phyloP scores from a whole-genome alignment of 2,888 invertebrate genomes.

The Busseola fusca region DNA sequence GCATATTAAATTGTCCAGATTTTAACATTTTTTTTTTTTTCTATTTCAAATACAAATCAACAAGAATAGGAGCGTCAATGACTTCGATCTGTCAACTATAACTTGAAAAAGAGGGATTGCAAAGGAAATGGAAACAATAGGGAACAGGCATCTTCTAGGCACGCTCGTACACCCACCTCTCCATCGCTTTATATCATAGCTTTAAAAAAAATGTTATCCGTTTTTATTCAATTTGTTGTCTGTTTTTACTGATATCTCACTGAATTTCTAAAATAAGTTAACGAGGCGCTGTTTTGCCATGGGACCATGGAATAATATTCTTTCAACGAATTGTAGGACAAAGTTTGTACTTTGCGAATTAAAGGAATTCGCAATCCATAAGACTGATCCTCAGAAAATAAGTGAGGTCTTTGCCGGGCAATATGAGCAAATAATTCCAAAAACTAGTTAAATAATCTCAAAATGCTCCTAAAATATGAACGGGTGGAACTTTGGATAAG shows the following conservation, averaged over 20 bases:
- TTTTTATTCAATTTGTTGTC: background rate
- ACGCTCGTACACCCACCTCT: too few relatives aligned
- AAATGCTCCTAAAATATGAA: background rate
- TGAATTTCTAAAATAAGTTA: background rate
- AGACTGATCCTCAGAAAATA: background rate
- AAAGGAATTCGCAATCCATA: background rate
- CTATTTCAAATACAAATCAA: background rate
- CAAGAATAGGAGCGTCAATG: background rate
- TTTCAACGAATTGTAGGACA: background rate
- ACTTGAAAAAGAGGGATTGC: background rate
- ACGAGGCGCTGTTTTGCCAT: background rate
- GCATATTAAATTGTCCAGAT: background rate
- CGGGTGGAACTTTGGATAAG: background rate
- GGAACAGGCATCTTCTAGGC: too few relatives aligned
- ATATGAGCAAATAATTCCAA: background rate
- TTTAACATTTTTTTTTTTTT: background rate
- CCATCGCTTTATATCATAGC: too few relatives aligned
- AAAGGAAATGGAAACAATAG: too few relatives aligned
- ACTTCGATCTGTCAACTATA: background rate
- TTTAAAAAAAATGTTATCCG: background rate
- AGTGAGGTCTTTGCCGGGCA: background rate
- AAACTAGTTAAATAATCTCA: background rate
- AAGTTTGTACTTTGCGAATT: background rate
- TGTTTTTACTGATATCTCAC: background rate
- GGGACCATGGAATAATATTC: background rate